Conservation (phyloP, 1,140 invertebrate genomes). For the Philopotamus ludificatus region DNA sequence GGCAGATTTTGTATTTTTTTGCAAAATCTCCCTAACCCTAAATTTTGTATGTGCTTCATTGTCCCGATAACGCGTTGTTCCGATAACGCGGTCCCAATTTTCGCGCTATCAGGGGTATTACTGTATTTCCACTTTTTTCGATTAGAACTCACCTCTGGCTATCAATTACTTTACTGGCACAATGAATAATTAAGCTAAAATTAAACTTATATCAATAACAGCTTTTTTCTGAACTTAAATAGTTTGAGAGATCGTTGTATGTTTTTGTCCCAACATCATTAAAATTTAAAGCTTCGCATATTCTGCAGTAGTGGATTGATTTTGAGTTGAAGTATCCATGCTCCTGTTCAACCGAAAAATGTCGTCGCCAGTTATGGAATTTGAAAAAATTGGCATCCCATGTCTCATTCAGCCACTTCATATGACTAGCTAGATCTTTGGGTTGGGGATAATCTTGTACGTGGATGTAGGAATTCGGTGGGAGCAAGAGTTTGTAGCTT, state of each 20-base stretch:
- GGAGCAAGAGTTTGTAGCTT: slow-evolving; percentile 56
- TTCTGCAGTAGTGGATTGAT: slow-evolving; percentile 71
- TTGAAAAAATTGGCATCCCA: slow-evolving; percentile 55
- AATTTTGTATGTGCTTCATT: no score
- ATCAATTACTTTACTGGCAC: no score
- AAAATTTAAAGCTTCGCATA: slow-evolving; percentile 70
- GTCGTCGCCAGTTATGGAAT: slow-evolving; percentile 66
- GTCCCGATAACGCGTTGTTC: no score
- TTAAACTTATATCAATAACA: no score
- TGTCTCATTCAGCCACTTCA: slow-evolving; percentile 59
- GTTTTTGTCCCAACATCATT: slow-evolving; percentile 51
- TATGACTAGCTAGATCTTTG: slow-evolving; percentile 60
- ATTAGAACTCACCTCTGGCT: no score
- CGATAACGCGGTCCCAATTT: no score
- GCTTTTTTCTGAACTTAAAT: slow-evolving; percentile 52
- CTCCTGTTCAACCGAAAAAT: slow-evolving; percentile 65
- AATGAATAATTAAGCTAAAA: no score
- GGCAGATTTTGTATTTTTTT: no score
- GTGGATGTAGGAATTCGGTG: slow-evolving; percentile 65
- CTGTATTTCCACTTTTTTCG: no score
- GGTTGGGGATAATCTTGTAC: slow-evolving; percentile 67
- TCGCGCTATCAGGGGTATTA: no score
- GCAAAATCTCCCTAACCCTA: no score
- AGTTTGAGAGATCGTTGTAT: slow-evolving; percentile 51
- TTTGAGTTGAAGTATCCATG: slow-evolving; percentile 62